These are phyloP conservation scores for Lutjanus erythropterus DNA, from an alignment of 2,113 vertebrate species.

Conservation along the genomic window DNA sequence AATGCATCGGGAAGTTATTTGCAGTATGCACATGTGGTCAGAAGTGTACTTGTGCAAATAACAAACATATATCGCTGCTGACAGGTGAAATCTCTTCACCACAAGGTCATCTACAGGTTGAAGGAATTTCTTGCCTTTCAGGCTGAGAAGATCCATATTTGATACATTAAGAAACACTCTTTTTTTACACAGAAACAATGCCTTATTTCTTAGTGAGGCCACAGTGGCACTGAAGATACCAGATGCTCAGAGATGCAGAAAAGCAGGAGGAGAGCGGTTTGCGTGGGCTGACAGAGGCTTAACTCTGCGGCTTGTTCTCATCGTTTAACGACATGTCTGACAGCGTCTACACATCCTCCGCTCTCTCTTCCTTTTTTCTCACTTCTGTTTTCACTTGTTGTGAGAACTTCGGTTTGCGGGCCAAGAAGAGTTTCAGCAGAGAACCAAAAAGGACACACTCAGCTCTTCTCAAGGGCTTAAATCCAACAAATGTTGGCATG, in stretches of 20 bases:
- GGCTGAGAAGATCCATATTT: neutral
- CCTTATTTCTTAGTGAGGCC: neutral
- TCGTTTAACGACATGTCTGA: conserved; percentile 49
- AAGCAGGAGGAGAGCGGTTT: neutral
- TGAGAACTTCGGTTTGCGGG: conserved; percentile 24
- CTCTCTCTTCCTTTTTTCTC: conserved; percentile 22
- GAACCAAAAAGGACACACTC: conserved; percentile 15
- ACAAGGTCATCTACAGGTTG: neutral
- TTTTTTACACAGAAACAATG: neutral
- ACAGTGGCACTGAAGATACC: neutral
- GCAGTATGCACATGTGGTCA: neutral
- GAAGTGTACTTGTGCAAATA: neutral
- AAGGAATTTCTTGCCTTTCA: neutral
- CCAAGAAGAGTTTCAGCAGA: conserved; percentile 24
- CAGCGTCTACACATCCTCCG: conserved; percentile 21
- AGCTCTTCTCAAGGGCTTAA: conserved; percentile 44
- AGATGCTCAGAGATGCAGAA: neutral
- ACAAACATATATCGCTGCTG: neutral
- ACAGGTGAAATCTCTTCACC: neutral
- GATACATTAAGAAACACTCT: neutral
- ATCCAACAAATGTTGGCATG: conserved; percentile 22
- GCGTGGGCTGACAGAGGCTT: conserved; percentile 11
- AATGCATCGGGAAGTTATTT: neutral
- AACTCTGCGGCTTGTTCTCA: conserved; percentile 51
- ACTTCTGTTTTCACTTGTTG: conserved; percentile 43